A percentile compares a stretch with the other conserved stretches of the same genome.
Conservation (phyloP, 1,140 invertebrate species). For the Ylistrum balloti region DNA sequence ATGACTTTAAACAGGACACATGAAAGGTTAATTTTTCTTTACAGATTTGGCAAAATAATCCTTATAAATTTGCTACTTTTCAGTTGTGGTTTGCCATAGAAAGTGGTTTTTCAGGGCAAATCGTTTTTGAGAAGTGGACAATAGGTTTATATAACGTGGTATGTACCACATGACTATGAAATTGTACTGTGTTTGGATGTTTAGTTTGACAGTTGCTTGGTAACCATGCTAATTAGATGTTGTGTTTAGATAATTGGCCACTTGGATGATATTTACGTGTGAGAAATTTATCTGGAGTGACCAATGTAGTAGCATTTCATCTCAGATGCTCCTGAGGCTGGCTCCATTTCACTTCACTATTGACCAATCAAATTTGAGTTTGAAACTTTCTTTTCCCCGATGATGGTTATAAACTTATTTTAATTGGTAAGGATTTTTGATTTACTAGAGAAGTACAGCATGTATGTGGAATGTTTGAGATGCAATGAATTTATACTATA, state of each 20-base stretch:
- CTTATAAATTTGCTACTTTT: slow-evolving; percentile 86
- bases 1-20: too few relatives aligned
- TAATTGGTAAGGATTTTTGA: not conserved
- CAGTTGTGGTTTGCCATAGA: slow-evolving; percentile 94
- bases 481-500: not conserved
- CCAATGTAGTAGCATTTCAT: not conserved
- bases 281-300: not conserved
- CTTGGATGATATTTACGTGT: not conserved
- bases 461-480: not conserved
- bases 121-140: slow-evolving; percentile 99
- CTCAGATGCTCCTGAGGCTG: not conserved
- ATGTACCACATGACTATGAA: slow-evolving; percentile 71
- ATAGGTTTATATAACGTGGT: slow-evolving; percentile 98
- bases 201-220: slow-evolving; percentile 31
- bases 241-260: slow-evolving; percentile 13
- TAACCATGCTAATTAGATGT: slow-evolving; percentile 6
- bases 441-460: not conserved
- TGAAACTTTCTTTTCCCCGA: not conserved
- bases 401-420: not conserved
- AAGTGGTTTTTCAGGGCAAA: slow-evolving; percentile 99
- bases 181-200: slow-evolving; percentile 3
- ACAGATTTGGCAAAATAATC: too few relatives aligned
- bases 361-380: slow-evolving; percentile 3
- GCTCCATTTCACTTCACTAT: not conserved
- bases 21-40: too few relatives aligned